These are phyloP conservation scores for Siderastrea radians DNA, from an alignment of 92 coral and sea anemone genomes.

Conservation along the genomic window DNA sequence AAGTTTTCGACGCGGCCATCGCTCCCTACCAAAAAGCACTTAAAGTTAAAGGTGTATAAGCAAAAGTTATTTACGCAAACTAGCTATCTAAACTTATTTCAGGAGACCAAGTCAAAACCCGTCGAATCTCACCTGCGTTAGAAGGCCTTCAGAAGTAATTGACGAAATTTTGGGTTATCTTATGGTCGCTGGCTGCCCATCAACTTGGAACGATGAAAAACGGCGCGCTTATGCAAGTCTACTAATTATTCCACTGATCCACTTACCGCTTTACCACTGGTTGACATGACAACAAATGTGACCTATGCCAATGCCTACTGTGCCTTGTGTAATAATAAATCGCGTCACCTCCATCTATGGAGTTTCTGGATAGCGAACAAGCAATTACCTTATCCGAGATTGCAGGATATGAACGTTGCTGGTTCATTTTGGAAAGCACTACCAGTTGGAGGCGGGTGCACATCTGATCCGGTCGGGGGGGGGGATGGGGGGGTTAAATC, in stretches of 20 bases:
- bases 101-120: too few relatives aligned
- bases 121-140: too few relatives aligned
- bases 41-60: too few relatives aligned
- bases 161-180: background rate
- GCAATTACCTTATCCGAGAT: background rate
- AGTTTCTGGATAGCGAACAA: background rate
- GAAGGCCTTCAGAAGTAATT: background rate
- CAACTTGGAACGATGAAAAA: conserved; percentile 5
- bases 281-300: background rate
- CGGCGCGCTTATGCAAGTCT: background rate
- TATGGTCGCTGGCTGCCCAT: conserved; percentile 45
- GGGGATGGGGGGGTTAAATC: too few relatives aligned
- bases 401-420: background rate
- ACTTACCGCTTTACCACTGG: conserved; percentile 1
- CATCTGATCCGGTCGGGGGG: too few relatives aligned
- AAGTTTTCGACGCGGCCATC: too few relatives aligned
- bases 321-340: conserved; percentile 27
- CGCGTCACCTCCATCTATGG: conserved; percentile 8
- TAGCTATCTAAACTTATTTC: too few relatives aligned
- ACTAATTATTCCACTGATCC: background rate
- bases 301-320: conserved; percentile 47
- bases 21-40: too few relatives aligned
- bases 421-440: background rate
- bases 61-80: too few relatives aligned
- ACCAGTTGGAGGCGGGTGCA: background rate